Base-by-base conservation (phyloP, 2,113 vertebrate genomes). In the Rhabdornis inornatus region DNA sequence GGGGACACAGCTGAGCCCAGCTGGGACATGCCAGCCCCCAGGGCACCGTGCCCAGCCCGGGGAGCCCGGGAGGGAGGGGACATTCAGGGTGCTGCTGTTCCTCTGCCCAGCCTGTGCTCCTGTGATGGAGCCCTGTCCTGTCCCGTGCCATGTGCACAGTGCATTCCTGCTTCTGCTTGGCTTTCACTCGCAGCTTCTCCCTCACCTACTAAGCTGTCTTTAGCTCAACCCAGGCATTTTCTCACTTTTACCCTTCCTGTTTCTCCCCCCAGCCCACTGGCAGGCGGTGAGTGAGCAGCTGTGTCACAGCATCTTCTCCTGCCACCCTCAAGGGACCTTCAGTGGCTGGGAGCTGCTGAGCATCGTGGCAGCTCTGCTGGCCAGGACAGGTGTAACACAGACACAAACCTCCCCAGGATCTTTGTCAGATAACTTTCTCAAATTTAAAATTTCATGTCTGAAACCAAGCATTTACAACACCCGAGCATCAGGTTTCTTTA, bases 11-110 rank as follows among this genome's bases (percentile, higher is more conserved):
- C 40, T 15, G 40, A 42, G 40, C 40, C 40, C 40, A 42, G 40
- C 40, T 42, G 40, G 40, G 14, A 42, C 40, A 42, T 42, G 14
- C 40, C 40, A 42, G 40, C 40, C 40, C 40, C 40, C 1, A 1
- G 1, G n/a, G 47, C 24, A 3, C 22, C 6, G 9, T 21, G 28
- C 28, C 63, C 69, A 45, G 69, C 28, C 8, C 2, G 1, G 1
- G 30, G 39, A 44, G 37, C 27, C 28, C 7, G 6, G 45, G 10
- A 40, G 15, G 20, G 25, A 86, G 52, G 24, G 53, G 27, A 63
- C 15, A 1, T 0, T 31, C 18, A 6, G 15, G 0, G 8, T 1
- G 42, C 4, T 22, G 35, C 68, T 35, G 65, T 1, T 20, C 9
- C 16, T 19, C 11, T 25, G 37, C 2, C 10, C 4, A 0, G 2